These are phyloP conservation scores for Gnatocerus cornutus DNA, from an alignment of 2,888 invertebrate genomes.

Conservation along the genomic window DNA sequence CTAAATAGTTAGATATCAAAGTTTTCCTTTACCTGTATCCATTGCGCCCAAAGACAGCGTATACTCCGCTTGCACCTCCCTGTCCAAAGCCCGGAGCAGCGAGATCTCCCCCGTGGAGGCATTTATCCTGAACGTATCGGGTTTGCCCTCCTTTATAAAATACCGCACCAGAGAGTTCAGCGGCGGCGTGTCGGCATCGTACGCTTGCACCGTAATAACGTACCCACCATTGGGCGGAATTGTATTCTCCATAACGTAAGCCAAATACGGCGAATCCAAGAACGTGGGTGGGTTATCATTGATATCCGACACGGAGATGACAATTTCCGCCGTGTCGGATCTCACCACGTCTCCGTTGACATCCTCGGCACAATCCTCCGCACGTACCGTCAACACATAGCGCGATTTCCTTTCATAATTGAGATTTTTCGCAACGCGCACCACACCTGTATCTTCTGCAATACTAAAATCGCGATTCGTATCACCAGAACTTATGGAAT, in stretches of 20 bases:
- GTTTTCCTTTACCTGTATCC: conserved; percentile 91
- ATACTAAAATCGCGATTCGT: conserved; percentile 93
- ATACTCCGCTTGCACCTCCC: conserved; percentile 89
- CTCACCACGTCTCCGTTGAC: conserved; percentile 74
- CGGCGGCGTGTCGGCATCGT: conserved; percentile 92
- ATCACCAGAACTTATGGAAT: conserved; percentile 91
- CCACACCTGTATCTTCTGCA: conserved; percentile 92
- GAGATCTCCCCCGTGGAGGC: conserved; percentile 94
- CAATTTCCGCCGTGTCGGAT: conserved; percentile 86
- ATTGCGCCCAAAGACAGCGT: conserved; percentile 91
- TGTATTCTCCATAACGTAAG: conserved; percentile 94
- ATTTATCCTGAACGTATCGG: conserved; percentile 92
- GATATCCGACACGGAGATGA: conserved; percentile 90
- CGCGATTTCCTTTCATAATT: conserved; percentile 93
- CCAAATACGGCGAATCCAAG: conserved; percentile 94
- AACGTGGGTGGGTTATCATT: conserved; percentile 96
- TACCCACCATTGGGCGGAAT: conserved; percentile 87
- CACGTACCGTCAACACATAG: conserved; percentile 88
- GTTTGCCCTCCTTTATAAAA: conserved; percentile 94
- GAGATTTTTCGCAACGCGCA: conserved; percentile 92
- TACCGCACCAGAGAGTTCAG: conserved; percentile 94
- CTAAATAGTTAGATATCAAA: too few relatives aligned
- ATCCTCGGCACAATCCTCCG: conserved; percentile 90
- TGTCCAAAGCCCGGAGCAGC: conserved; percentile 86
- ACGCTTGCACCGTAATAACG: conserved; percentile 88